Conservation (phyloP, 2,113 vertebrate genomes). For the Riparia riparia region DNA sequence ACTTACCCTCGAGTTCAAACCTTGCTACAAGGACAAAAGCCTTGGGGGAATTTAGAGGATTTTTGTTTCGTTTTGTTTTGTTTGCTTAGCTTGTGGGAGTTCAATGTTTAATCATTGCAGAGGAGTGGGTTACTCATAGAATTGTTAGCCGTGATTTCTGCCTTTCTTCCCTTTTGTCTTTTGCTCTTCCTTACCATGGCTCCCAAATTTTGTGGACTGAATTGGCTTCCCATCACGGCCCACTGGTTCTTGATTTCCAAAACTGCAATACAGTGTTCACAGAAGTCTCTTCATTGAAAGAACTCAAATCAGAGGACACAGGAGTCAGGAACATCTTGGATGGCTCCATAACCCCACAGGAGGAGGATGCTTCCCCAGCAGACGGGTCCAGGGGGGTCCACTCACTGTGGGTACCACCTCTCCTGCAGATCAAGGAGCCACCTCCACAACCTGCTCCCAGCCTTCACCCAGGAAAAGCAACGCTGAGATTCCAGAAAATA, state of each 20-base stretch:
- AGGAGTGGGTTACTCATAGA: constrained; percentile 29
- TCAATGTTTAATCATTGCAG: constrained; percentile 63
- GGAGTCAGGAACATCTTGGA: neutral
- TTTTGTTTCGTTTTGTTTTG: neutral
- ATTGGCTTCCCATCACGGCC: neutral
- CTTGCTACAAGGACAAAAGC: constrained; percentile 13
- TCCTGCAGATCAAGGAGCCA: neutral
- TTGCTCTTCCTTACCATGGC: neutral
- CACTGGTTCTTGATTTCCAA: neutral
- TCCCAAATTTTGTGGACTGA: neutral
- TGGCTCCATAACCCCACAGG: neutral
- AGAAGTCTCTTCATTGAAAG: neutral
- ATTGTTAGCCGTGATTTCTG: constrained; percentile 39
- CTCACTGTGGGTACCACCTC: rapidly evolving
- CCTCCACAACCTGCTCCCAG: neutral
- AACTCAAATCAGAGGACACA: neutral
- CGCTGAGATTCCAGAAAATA: rapidly evolving
- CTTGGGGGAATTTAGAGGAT: neutral
- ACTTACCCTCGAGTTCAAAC: neutral
- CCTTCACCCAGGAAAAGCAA: neutral
- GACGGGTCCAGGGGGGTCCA: neutral
- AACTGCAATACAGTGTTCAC: neutral
- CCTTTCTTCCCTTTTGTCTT: constrained; percentile 39
- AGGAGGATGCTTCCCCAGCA: neutral
- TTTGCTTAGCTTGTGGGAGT: constrained; percentile 46